phyloP scores from a whole-genome alignment of 2,888 invertebrate species.

The Epistrophella euchroma region DNA sequence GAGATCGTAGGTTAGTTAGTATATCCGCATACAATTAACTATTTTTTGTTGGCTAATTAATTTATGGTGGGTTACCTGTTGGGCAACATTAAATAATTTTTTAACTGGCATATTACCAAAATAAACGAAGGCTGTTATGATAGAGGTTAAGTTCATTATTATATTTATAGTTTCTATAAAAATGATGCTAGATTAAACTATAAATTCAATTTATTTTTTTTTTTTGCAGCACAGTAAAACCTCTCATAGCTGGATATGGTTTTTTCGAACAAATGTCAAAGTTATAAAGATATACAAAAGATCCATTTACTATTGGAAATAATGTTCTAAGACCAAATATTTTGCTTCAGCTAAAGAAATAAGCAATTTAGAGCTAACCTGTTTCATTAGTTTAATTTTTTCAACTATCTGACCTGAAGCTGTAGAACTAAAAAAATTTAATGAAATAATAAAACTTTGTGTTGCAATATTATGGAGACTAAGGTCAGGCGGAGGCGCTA shows the following conservation, averaged over 20 bases:
- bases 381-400: no score
- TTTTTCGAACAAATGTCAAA: no score
- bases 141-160: background rate
- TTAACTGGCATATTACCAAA: slow-evolving; percentile 4
- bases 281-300: no score
- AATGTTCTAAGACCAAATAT: no score
- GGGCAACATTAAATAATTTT: slow-evolving; percentile 2
- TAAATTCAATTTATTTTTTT: background rate
- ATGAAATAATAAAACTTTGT: no score
- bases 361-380: no score
- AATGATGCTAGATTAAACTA: background rate
- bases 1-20: background rate
- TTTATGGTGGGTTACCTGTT: slow-evolving; percentile 9
- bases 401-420: no score
- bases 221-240: background rate
- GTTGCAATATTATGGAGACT: no score
- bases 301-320: no score
- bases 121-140: background rate
- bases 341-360: no score
- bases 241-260: background rate
- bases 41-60: background rate
- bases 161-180: background rate
- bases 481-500: no score
- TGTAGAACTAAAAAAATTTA: no score
- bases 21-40: background rate